Evolutionary conservation across 2,113 vertebrate species (phyloP), one percentile per base, ranked within the genome.

Genomic region (Recurvirostra avosetta): DNA sequence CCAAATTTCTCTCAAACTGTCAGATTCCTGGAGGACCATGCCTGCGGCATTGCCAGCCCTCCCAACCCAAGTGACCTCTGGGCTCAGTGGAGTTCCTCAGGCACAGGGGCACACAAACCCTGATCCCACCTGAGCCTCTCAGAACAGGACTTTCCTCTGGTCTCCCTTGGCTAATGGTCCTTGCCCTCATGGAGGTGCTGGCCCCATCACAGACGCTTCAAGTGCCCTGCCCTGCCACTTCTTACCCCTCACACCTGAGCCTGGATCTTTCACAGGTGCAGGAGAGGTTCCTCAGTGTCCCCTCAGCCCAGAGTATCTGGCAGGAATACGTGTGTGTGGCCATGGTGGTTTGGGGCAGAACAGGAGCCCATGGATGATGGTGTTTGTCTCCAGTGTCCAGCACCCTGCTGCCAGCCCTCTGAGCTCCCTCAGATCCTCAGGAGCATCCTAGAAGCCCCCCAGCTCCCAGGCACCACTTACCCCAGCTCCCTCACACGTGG

Each of bases 1-100:
- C 89, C 56, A 89, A 94, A 87, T 87, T 91, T 92, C 86, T 52
- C 45, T 93, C 66, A 29, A 32, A 18, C 38, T 95, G 83, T 90
- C 80, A 49, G 34, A 81, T 81, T 90, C 45, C 53, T 89, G 86
- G 80, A 94, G 80, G 43, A 45, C 17, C 52, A 29, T n/a, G 66
- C 20, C 22, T 36, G 62, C 1, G 1, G 84, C 36, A 34, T 11
- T 78, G 77, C 61, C 91, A 96, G 68, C n/a, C 30, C 65, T 80
- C 38, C 41, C 34, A 47, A 74, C 34, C 66, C 81, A 65, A 74
- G 76, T 96, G 96, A 85, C 80, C 79, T 78, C 70, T 50, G 79
- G 15, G 8, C 61, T 88, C 29, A 36, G 63, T 40, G 7, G 47
- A 21, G 47, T 36, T 65, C n/a, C 38, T 70, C 18, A 67, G 40